A percentile compares a stretch with the other conserved stretches of the same genome.
These are phyloP conservation scores for Styela plicata DNA, from an alignment of 23 tunicate species.

Conservation along the genomic window DNA sequence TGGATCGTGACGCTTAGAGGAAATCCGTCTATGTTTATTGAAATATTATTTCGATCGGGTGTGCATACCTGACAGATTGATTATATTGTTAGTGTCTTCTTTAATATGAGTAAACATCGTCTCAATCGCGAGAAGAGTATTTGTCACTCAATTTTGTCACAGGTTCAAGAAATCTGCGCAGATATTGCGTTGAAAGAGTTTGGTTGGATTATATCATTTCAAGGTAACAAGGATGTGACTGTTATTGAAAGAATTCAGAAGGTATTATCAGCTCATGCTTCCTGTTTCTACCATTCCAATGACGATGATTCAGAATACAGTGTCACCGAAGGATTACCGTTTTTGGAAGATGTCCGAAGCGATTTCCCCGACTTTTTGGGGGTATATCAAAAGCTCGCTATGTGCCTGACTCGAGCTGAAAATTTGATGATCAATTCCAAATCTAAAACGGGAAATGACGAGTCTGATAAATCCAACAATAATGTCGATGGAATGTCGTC, in stretches of 20 bases:
- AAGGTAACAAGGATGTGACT: constrained; percentile 34
- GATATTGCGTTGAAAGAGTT: constrained; percentile 34
- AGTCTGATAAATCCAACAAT: not conserved
- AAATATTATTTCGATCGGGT: no score
- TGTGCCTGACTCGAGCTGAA: not conserved
- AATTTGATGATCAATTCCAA: not conserved
- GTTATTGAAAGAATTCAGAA: constrained; percentile 21
- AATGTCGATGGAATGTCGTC: not conserved
- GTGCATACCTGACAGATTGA: no score
- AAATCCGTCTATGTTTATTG: no score
- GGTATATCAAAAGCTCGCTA: not conserved
- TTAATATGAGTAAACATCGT: no score
- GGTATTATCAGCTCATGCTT: constrained; percentile 19
- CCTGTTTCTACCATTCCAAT: no score
- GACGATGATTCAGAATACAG: no score
- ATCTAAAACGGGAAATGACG: not conserved
- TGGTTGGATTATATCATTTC: constrained; percentile 51
- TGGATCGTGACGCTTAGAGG: no score
- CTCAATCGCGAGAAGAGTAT: no score
- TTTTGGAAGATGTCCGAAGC: not conserved
- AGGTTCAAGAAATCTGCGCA: constrained; percentile 74
- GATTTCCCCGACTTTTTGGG: not conserved
- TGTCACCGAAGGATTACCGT: not conserved
- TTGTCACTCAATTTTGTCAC: not conserved
- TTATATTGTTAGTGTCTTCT: no score